These are phyloP conservation scores for Amphipyra tragopoginis DNA, from an alignment of 2,888 invertebrate species.

Conservation along the genomic window DNA sequence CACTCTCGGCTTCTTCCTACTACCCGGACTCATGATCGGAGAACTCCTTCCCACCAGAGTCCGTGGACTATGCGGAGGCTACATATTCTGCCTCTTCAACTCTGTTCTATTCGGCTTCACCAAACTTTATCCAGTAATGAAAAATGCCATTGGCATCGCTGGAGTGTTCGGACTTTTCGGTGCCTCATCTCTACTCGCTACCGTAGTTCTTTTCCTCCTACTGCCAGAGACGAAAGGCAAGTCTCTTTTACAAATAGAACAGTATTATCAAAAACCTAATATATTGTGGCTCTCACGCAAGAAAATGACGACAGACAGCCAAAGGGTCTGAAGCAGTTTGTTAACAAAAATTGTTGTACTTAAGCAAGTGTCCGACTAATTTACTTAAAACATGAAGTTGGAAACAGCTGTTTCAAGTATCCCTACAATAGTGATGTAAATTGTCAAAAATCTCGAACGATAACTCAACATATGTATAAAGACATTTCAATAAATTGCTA, in stretches of 20 bases:
- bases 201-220: slow-evolving; percentile 91
- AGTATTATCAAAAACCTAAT: slow-evolving; percentile 93
- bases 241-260: slow-evolving; percentile 93
- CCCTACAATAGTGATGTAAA: slow-evolving; percentile 27
- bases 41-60: slow-evolving; percentile 93
- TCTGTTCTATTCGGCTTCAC: slow-evolving; percentile 92
- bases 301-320: slow-evolving; percentile 69
- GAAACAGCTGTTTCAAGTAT: slow-evolving; percentile 14
- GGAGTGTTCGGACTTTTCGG: slow-evolving; percentile 94
- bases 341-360: slow-evolving; percentile 46
- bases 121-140: slow-evolving; percentile 92
- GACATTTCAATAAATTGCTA: slow-evolving; percentile 5
- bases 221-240: slow-evolving; percentile 94
- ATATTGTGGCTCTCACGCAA: slow-evolving; percentile 90
- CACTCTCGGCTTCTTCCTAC: slow-evolving; percentile 93
- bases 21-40: slow-evolving; percentile 94
- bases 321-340: slow-evolving; percentile 69
- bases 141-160: slow-evolving; percentile 90
- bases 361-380: slow-evolving; percentile 37
- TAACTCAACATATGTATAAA: slow-evolving; percentile 13
- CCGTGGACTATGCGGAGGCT: slow-evolving; percentile 93
- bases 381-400: slow-evolving; percentile 7
- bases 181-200: slow-evolving; percentile 90
- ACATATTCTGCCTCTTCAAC: slow-evolving; percentile 93
- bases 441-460: slow-evolving; percentile 22